Evolutionary conservation across 1,140 invertebrate species (phyloP), one percentile per base, ranked within the genome.

Genomic region (Alviniconcha marisindica): DNA sequence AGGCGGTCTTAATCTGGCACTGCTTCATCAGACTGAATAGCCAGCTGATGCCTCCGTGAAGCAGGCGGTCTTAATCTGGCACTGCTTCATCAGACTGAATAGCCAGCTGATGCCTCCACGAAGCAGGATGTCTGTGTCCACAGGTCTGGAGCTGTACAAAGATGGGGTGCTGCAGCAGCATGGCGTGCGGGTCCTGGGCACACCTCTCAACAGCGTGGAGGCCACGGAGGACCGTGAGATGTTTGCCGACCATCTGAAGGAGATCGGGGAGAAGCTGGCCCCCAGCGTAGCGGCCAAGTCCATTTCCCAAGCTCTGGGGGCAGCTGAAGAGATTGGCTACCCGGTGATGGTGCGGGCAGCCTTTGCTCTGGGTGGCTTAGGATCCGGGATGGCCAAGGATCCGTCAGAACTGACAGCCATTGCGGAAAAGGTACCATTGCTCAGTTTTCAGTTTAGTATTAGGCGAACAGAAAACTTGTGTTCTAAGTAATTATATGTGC

Each of bases 181-280:
- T 90, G 85, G 87, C 48, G 91, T 93, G 4, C 85, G 88, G 38
- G 90, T 92, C 48, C 81, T 91, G 38, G 91, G 90, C 28, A 99
- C 98, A 0, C 97, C 97, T 0, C 97, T 99, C 71, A 94, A 97
- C 87, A 97, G 98, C 0, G 98, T 99, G 81, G 97, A 99, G 73
- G 96, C 97, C 83, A 99, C 98, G 0, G 99, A 99, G 94, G 98
- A 99, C 92, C 94, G 99, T 78, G 98, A 99, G 93, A 94, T 97
- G 77, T 99, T 99, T 94, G 96, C 97, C 0, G 96, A 98, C 84
- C 95, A 96, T 85, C 96, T 99, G 73, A 95, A 95, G 69, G 95
- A 96, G 89, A 98, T 99, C 87, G 96, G 96, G 2, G 98, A 99
- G 92, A 96, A 96, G 92, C 97, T 99, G 0, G 98, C 98, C 0